These are phyloP conservation scores for Ptyas mucosa DNA, from an alignment of 2,113 vertebrate species.

Conservation along the genomic window DNA sequence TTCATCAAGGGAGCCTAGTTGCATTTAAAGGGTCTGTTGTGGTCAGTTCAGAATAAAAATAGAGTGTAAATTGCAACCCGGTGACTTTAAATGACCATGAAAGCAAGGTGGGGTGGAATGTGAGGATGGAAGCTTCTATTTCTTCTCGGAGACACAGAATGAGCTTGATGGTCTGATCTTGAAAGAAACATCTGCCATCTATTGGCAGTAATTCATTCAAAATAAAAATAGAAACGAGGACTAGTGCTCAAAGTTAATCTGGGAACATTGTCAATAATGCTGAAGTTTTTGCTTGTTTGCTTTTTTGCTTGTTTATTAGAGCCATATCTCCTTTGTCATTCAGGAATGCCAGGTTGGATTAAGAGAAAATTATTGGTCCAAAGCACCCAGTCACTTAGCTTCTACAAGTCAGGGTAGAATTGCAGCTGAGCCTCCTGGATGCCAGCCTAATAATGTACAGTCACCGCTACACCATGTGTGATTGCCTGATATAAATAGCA, in stretches of 20 bases:
- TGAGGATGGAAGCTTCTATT: neutral
- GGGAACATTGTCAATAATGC: neutral
- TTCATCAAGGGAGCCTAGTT: neutral
- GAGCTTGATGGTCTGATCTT: neutral
- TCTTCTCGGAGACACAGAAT: neutral
- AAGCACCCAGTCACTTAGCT: neutral
- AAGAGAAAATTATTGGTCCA: neutral
- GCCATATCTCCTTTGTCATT: neutral
- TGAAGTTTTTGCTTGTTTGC: neutral
- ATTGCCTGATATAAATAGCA: neutral
- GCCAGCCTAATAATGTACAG: neutral
- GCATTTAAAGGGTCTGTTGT: neutral
- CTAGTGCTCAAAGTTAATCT: neutral
- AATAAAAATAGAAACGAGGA: neutral
- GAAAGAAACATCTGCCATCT: slow-evolving; percentile 16
- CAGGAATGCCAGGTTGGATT: neutral
- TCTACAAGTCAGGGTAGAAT: neutral
- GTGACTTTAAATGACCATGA: neutral
- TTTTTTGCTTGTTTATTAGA: neutral
- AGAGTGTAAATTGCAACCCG: neutral
- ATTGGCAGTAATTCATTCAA: neutral
- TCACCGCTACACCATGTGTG: neutral
- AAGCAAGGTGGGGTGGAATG: neutral
- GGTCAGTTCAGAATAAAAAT: slow-evolving; percentile 15
- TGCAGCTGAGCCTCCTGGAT: neutral